Evolutionary conservation across 2,888 invertebrate genomes (phyloP).

Genomic region (Volucella inanis): DNA sequence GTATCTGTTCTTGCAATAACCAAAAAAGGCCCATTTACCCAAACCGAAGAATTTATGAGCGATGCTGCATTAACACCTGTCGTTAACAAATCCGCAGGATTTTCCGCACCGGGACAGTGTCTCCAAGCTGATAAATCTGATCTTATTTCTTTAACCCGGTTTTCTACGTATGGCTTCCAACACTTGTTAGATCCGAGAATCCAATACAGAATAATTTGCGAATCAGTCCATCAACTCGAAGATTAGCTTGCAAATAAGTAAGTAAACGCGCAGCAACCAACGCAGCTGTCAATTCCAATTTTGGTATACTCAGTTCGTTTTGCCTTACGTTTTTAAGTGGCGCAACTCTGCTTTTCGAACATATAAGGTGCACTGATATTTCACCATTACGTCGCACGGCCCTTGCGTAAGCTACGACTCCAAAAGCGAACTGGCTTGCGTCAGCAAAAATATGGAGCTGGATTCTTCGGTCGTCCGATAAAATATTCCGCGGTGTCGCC

Average conservation of each 20-base stretch:
- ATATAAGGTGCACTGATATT: background rate
- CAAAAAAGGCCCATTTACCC: constrained; percentile 6
- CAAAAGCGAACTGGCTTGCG: constrained; percentile 47
- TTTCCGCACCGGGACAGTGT: constrained; percentile 26
- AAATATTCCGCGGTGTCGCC: too few species aligned
- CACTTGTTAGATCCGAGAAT: too few species aligned
- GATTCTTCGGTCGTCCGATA: too few species aligned
- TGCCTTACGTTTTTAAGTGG: too few species aligned
- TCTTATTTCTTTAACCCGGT: too few species aligned
- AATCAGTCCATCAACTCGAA: background rate
- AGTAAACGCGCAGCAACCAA: background rate
- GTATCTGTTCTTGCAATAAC: background rate
- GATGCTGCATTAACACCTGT: background rate
- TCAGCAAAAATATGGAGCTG: background rate
- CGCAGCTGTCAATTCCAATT: constrained; percentile 15
- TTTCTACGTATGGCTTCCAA: too few species aligned
- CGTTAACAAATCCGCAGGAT: constrained; percentile 38
- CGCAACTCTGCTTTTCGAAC: constrained; percentile 14
- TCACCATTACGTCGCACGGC: background rate
- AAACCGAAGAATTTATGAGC: background rate
- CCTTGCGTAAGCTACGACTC: constrained; percentile 11
- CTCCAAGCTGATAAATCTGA: constrained; percentile 10
- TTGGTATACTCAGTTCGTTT: constrained; percentile 18
- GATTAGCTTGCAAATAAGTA: too few species aligned
- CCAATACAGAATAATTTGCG: too few species aligned